phyloP scores from a whole-genome alignment of 1,140 invertebrate species.

The Polypedilum pembai region DNA sequence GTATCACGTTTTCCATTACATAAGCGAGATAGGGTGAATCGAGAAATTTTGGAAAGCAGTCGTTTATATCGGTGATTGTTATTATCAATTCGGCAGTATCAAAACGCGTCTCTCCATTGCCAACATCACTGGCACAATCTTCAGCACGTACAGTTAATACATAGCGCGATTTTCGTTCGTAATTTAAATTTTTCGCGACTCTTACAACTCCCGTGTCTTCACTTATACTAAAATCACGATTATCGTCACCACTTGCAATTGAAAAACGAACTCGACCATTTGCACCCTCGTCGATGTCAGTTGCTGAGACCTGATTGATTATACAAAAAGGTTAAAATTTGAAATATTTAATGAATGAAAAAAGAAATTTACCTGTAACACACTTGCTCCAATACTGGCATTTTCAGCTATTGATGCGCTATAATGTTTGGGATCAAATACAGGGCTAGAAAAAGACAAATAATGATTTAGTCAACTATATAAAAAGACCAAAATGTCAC shows the following conservation, averaged over 20 bases:
- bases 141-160: slow-evolving; percentile 76
- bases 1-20: slow-evolving; percentile 85
- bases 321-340: slow-evolving; percentile 29
- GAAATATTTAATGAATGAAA: not conserved
- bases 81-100: slow-evolving; percentile 63
- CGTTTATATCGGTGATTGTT: slow-evolving; percentile 81
- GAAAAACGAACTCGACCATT: slow-evolving; percentile 84
- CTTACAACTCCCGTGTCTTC: slow-evolving; percentile 82
- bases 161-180: slow-evolving; percentile 79
- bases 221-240: slow-evolving; percentile 81
- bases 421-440: slow-evolving; percentile 83
- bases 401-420: slow-evolving; percentile 83
- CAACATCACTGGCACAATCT: slow-evolving; percentile 65
- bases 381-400: slow-evolving; percentile 82
- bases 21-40: slow-evolving; percentile 85
- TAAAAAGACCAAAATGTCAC: not conserved
- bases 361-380: slow-evolving; percentile 61
- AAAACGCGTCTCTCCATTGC: slow-evolving; percentile 48
- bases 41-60: slow-evolving; percentile 85
- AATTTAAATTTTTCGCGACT: slow-evolving; percentile 85
- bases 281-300: slow-evolving; percentile 79
- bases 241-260: slow-evolving; percentile 80
- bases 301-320: slow-evolving; percentile 69
- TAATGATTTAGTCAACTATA: not conserved
- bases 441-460: slow-evolving; percentile 50